phyloP scores from a whole-genome alignment of 2,797 vertebrate genomes.

The Champsocephalus gunnari region DNA sequence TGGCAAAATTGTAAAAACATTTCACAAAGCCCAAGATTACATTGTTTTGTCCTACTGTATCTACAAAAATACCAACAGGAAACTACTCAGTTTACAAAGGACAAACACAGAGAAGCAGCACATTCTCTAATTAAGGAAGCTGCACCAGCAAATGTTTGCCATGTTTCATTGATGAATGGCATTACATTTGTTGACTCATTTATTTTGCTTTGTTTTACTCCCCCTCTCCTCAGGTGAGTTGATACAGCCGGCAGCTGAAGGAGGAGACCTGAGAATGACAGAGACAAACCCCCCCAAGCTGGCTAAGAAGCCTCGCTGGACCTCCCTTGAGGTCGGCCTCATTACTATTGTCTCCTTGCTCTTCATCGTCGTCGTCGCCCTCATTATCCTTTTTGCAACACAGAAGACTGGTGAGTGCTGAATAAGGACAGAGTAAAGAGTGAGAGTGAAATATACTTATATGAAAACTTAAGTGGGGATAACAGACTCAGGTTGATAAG shows the following conservation, averaged over 20 bases:
- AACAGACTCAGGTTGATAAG: background rate
- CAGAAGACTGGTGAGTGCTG: constrained; percentile 86
- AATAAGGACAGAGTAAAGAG: background rate
- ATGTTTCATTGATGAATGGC: background rate
- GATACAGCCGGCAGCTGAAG: constrained; percentile 91
- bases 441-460: background rate
- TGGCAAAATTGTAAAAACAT: background rate
- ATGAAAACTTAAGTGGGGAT: constrained; percentile 3
- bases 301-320: constrained; percentile 90
- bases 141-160: background rate
- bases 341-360: constrained; percentile 88
- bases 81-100: background rate
- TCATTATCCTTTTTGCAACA: constrained; percentile 91
- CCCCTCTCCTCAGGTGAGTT: constrained; percentile 82
- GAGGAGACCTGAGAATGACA: constrained; percentile 92
- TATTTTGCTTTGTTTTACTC: background rate
- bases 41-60: background rate
- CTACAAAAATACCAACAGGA: background rate
- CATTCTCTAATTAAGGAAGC: background rate
- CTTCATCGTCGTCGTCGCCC: constrained; percentile 88
- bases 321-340: constrained; percentile 90
- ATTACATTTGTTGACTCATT: background rate
- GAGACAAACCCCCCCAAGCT: constrained; percentile 91
- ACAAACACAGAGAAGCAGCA: background rate
- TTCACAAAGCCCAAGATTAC: background rate